Evolutionary conservation across 2,113 vertebrate species (phyloP).

Genomic region (Motacilla tschutschensis): DNA sequence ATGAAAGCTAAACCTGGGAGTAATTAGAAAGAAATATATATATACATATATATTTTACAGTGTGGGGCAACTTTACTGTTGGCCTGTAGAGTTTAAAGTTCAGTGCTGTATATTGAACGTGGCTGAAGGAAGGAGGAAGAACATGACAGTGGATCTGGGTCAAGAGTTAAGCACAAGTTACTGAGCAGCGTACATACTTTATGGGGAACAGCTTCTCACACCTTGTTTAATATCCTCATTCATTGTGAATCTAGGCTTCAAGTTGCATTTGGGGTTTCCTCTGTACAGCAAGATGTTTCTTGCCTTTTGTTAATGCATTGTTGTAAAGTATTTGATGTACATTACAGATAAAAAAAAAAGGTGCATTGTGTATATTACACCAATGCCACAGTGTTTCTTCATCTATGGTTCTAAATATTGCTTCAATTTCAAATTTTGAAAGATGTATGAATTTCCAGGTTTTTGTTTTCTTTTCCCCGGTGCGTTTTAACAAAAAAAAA

Average conservation of each 20-base stretch:
- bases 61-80: conserved; percentile 52
- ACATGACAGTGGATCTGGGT: conserved; percentile 52
- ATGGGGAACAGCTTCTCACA: conserved; percentile 87
- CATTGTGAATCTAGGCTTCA: conserved; percentile 86
- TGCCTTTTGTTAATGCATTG: conserved; percentile 96
- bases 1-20: conserved; percentile 58
- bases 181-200: conserved; percentile 74
- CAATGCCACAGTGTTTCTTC: conserved; percentile 85
- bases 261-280: conserved; percentile 86
- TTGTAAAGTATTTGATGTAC: conserved; percentile 98
- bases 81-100: conserved; percentile 59
- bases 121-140: conserved; percentile 57
- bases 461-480: conserved; percentile 76
- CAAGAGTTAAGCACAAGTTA: conserved; percentile 81
- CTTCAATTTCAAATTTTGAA: conserved; percentile 79
- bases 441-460: conserved; percentile 81
- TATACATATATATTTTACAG: conserved; percentile 48
- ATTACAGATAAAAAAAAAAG: conserved; percentile 83
- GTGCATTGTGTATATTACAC: conserved; percentile 95
- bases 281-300: conserved; percentile 84
- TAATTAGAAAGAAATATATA: conserved; percentile 68
- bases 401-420: conserved; percentile 86
- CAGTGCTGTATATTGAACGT: conserved; percentile 64
- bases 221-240: conserved; percentile 81
- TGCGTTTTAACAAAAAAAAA: conserved; percentile 76